Evolutionary conservation across 2,113 vertebrate species (phyloP), one percentile per base, ranked within the genome.

Genomic region (Pardalotus punctatus): DNA sequence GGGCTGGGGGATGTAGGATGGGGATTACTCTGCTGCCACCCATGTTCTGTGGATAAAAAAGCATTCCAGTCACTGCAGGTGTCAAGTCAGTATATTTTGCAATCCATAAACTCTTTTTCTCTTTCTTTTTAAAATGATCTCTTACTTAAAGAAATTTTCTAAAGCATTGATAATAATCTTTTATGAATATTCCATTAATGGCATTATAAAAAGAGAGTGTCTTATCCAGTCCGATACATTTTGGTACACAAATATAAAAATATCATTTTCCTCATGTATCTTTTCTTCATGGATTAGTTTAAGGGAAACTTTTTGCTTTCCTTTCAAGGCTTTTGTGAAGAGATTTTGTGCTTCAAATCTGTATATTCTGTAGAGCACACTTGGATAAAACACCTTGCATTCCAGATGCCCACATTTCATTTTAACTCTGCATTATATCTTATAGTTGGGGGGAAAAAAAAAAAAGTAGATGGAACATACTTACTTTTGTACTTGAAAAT

Each of bases 1-100:
- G 82, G 86, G 65, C 96, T 95, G 93, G 90, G 92, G 94, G 92
- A 88, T 95, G 81, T 51, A 94, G 93, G 85, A 96, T 92, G 87
- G 93, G 93, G 56, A 60, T 90, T 95, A 95, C 71, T 93, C 93
- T 95, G 84, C 94, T 94, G 93, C 81, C 88, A 95, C 90, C 90
- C 93, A 88, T 78, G 85, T 86, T 97, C 94, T 95, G 92, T 88
- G 95, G 71, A 96, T 67, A 92, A 96, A 96, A 96, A 93, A 94
- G 83, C 74, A 96, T 92, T 95, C 74, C 81, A 80, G 93, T 96
- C 91, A 96, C 58, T 91, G 38, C 53, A 96, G 57, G 62, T 21
- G 62, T 90, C 93, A 97, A 74, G 65, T 92, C 89, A 95, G 66
- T 65, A 90, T n/a, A 57, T 70, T 76, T 65, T n/a, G 43, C 93